Evolutionary conservation across 1,140 invertebrate genomes (phyloP).

Genomic region (Drosophila ambigua): DNA sequence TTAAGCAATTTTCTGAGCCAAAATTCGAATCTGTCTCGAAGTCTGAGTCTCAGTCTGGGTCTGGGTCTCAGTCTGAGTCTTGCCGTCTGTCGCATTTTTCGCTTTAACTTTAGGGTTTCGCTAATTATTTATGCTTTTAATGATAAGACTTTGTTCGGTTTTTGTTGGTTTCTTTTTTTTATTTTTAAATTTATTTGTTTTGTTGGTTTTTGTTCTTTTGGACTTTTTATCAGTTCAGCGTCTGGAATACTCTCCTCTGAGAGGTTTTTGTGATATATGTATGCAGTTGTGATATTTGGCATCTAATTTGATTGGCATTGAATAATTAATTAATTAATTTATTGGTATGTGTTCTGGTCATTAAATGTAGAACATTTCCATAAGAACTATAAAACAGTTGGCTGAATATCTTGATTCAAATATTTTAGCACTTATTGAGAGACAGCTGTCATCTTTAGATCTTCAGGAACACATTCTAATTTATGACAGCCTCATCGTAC

Average conservation of each 20-base stretch:
- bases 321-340: conserved; percentile 8
- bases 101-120: conserved; percentile 36
- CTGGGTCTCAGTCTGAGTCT: no score
- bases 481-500: no score
- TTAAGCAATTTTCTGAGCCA: conserved; percentile 77
- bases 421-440: no score
- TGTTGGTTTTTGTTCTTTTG: not conserved
- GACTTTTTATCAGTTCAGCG: not conserved
- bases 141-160: conserved; percentile 60
- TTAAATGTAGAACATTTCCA: not conserved
- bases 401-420: no score
- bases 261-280: not conserved
- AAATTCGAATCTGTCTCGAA: conserved; percentile 30
- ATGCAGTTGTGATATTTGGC: not conserved
- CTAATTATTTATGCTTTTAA: conserved; percentile 78
- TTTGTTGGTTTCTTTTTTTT: conserved; percentile 61
- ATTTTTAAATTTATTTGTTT: conserved; percentile 21
- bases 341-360: conserved; percentile 10
- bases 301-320: not conserved
- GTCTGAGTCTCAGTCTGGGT: not conserved
- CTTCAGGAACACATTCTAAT: no score
- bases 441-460: no score
- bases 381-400: no score
- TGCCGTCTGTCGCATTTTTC: conserved; percentile 12
- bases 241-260: not conserved